Percentiles rank a stretch among this genome's conserved stretches.
phyloP scores from a whole-genome alignment of 2,113 vertebrate species.

The Rhabdornis inornatus region DNA sequence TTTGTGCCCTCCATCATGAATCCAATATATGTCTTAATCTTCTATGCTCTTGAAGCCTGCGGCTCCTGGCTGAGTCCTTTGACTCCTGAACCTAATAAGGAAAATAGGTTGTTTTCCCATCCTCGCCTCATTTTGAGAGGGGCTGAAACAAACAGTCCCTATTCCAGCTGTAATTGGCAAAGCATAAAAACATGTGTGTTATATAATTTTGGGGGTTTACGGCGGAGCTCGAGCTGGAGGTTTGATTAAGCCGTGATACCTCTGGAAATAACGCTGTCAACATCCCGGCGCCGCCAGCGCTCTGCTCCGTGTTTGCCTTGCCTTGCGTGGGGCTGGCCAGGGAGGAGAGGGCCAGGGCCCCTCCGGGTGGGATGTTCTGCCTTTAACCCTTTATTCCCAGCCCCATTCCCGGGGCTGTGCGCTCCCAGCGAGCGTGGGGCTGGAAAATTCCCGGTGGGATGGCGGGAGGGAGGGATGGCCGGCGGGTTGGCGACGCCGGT shows the following conservation, averaged over 20 bases:
- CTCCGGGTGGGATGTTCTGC: conserved; percentile 24
- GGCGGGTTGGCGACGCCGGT: no score
- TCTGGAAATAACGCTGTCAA: conserved; percentile 70
- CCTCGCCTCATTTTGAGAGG: conserved; percentile 85
- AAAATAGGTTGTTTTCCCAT: conserved; percentile 99
- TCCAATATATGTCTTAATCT: conserved; percentile 99
- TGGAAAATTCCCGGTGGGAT: not conserved
- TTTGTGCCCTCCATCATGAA: conserved; percentile 99
- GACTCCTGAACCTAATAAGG: conserved; percentile 99
- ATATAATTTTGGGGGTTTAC: conserved; percentile 76
- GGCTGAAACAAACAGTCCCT: conserved; percentile 88
- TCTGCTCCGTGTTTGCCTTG: conserved; percentile 47
- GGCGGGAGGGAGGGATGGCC: no score
- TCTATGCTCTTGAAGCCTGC: conserved; percentile 95
- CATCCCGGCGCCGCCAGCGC: conserved; percentile 4
- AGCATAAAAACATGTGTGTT: conserved; percentile 85
- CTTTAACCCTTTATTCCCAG: conserved; percentile 45
- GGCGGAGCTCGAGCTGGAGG: conserved; percentile 66
- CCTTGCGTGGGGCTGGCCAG: conserved; percentile 8
- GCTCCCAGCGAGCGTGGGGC: not conserved
- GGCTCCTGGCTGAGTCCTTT: conserved; percentile 93
- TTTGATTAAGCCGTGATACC: conserved; percentile 76
- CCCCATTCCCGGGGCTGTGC: not conserved
- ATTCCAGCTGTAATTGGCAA: conserved; percentile 90
- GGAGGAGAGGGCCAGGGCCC: conserved; percentile 30